phyloP scores from a whole-genome alignment of 2,888 invertebrate genomes.

The Ectemnius cavifrons region DNA sequence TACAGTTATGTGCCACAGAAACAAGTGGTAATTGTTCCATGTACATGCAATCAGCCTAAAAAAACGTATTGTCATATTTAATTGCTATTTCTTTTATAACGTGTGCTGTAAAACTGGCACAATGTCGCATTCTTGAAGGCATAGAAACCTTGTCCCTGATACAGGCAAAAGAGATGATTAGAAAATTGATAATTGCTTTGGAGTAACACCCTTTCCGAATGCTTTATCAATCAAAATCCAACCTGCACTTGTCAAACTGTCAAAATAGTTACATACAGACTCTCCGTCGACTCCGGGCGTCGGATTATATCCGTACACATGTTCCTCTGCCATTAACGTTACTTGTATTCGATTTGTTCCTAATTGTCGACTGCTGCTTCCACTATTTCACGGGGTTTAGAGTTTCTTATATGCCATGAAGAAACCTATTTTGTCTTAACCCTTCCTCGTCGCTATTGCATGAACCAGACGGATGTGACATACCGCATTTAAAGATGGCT shows the following conservation, averaged over 20 bases:
- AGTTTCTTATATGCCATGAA: constrained; percentile 73
- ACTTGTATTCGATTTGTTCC: constrained; percentile 59
- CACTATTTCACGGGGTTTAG: constrained; percentile 66
- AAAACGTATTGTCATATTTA: constrained; percentile 6
- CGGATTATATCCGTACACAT: constrained; percentile 77
- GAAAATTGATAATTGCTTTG: constrained; percentile 31
- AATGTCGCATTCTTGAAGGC: too few relatives aligned
- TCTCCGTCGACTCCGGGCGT: constrained; percentile 74
- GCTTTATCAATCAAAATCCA: constrained; percentile 63
- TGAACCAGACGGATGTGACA: constrained; percentile 75
- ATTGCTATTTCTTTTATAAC: too few relatives aligned
- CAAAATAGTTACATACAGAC: constrained; percentile 73
- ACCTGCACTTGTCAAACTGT: constrained; percentile 74
- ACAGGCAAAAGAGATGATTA: constrained; percentile 9
- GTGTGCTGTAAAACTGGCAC: too few relatives aligned
- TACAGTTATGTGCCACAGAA: too few relatives aligned
- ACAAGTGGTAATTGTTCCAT: too few relatives aligned
- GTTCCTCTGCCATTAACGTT: constrained; percentile 78
- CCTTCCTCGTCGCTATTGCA: constrained; percentile 69
- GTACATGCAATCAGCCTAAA: too few relatives aligned
- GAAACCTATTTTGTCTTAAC: constrained; percentile 75
- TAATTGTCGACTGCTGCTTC: constrained; percentile 57
- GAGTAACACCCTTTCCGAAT: constrained; percentile 46
- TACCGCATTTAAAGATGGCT: constrained; percentile 73
- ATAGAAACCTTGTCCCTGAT: background rate